A percentile compares a stretch with the other conserved stretches of the same genome.
Conservation (phyloP, 2,113 vertebrate species). For the Nycticebus coucang region DNA sequence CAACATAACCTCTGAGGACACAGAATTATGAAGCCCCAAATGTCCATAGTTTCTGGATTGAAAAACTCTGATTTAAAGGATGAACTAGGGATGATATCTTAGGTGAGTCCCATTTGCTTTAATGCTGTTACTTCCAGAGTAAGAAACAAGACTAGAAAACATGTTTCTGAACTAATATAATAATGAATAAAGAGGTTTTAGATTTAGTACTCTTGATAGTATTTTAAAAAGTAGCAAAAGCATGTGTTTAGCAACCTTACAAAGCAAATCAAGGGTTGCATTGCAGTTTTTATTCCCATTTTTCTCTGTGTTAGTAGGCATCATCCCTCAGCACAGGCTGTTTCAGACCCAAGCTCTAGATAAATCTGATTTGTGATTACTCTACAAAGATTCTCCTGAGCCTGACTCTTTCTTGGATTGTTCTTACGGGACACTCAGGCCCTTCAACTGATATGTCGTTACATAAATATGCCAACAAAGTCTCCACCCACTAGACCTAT, state of each 20-base stretch:
- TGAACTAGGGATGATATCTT: neutral
- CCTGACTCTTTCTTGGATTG: neutral
- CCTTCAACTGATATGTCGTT: neutral
- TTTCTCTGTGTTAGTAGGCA: neutral
- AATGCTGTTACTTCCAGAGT: neutral
- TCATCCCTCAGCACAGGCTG: neutral
- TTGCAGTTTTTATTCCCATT: neutral
- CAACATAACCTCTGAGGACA: neutral
- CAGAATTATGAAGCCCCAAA: neutral
- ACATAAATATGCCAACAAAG: neutral
- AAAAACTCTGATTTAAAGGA: neutral
- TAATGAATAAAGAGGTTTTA: neutral
- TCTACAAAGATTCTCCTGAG: neutral
- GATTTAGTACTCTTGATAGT: neutral
- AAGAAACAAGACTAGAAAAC: neutral
- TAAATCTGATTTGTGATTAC: neutral
- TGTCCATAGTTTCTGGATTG: neutral
- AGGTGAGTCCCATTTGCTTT: neutral
- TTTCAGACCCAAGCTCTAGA: neutral
- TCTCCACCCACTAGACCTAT: neutral
- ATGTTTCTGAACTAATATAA: neutral
- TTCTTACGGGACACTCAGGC: neutral
- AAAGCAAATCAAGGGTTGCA: neutral
- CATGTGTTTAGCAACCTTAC: neutral
- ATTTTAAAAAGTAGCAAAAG: neutral